Evolutionary conservation across 2,888 invertebrate species (phyloP), one percentile per base, ranked within the genome.

Genomic region (Chromoteleia sp.): DNA sequence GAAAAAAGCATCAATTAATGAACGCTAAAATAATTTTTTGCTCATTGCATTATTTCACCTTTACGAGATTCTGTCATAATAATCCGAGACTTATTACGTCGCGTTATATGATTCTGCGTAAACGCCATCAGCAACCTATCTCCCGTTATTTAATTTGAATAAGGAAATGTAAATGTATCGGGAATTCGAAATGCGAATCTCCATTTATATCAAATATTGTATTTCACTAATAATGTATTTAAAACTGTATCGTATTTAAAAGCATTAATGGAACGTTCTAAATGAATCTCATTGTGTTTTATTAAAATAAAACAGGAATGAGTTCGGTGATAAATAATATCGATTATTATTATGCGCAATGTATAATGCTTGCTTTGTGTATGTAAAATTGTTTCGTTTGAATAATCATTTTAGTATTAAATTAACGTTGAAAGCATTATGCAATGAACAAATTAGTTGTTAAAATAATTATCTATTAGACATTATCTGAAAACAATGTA

Each of bases 1-100:
- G 19, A 67, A 67, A 41, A 67, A 17, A 30, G 48, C 14, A 52
- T 39, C 65, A 67, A 67, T 67, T 67, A 52, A 50, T 52, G 30
- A 43, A 54, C 29, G 43, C 7, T 29, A 41, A 39, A 50, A 67
- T 43, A 41, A 54, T 68, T 54, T 68, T 41, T 52, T 43, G 12
- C 21, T 3, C 41, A 10, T 45, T 19, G 21, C 17, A 59, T 59
- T 71, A 29, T 61, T 41, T 58, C 14, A 25, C 30, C 8, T 68
- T 33, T 56, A 54, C n/a, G 8, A 15, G 6, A 0, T 29, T 36
- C 7, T 36, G 33, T n/a, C 19, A 36, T 8, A 2, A 43, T 43
- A 43, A 17, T 43, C 8, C n/a, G 19, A 36, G 30, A 67, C 41
- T 29, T 29, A 43, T 43, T 41, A 41, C n/a, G 54, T 52, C 15